A percentile compares a stretch with the other conserved stretches of the same genome.
phyloP scores from a whole-genome alignment of 30 jellyfish, hydroid and myxozoan genomes.

The Hydra vulgaris region DNA sequence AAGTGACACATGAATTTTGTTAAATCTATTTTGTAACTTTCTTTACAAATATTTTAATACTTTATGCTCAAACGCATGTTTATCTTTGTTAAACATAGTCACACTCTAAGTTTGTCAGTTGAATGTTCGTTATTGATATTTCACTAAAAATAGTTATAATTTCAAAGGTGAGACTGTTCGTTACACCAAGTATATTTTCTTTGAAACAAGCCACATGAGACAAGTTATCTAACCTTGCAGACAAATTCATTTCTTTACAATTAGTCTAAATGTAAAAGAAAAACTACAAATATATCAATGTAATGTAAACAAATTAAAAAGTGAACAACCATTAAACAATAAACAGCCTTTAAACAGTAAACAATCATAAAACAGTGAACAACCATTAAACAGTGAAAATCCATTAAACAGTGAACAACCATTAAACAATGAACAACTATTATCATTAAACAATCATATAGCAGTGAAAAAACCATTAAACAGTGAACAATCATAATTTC shows the following conservation, averaged over 20 bases:
- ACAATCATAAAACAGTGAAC: too few species aligned
- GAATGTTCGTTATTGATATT: neutral
- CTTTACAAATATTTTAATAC: neutral
- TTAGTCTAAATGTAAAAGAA: neutral
- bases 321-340: neutral
- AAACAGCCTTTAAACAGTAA: neutral
- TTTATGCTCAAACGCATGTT: neutral
- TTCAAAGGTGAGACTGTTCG: neutral
- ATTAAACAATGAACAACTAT: too few species aligned
- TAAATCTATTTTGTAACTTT: neutral
- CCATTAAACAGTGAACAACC: too few species aligned
- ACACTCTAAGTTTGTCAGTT: neutral
- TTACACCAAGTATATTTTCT: neutral
- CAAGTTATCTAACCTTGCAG: neutral
- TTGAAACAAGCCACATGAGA: neutral
- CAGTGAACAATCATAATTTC: too few species aligned
- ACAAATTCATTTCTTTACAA: neutral
- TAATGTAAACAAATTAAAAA: neutral
- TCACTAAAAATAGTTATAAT: neutral
- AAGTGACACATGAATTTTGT: neutral
- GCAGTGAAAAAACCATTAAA: too few species aligned
- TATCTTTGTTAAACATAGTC: neutral
- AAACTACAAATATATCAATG: too few species aligned
- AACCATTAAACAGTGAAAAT: too few species aligned
- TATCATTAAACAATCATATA: too few species aligned